These are phyloP conservation scores for Conopomorpha cramerella DNA, from an alignment of 1,140 invertebrate genomes.

Conservation along the genomic window DNA sequence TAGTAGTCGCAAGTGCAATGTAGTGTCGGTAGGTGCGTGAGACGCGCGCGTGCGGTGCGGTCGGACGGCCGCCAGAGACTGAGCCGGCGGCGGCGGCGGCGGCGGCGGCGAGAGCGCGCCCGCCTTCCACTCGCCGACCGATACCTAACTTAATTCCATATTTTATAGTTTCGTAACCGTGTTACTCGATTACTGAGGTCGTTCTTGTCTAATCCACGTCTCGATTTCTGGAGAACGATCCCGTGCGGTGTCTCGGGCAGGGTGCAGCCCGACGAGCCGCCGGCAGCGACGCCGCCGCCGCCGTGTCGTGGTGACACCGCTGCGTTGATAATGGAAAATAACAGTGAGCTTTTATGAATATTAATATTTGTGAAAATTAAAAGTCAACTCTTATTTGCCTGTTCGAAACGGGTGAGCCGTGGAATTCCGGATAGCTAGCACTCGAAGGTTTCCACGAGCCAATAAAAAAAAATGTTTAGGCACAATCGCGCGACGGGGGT, in stretches of 20 bases:
- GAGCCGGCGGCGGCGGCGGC: conserved; percentile 6
- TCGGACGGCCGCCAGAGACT: conserved; percentile 33
- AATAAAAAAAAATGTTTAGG: not conserved
- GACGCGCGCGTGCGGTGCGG: conserved; percentile 12
- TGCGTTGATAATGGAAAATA: conserved; percentile 4
- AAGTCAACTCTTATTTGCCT: conserved; percentile 21
- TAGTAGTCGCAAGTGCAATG: no score
- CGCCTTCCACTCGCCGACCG: conserved; percentile 24
- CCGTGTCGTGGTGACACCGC: no score
- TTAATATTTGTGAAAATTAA: conserved; percentile 29
- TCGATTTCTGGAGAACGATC: not conserved
- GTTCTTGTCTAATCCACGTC: conserved; percentile 34
- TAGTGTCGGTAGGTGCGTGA: no score
- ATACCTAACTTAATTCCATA: conserved; percentile 50
- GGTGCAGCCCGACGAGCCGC: no score
- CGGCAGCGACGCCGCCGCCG: no score
- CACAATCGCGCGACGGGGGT: no score
- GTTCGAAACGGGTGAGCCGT: not conserved
- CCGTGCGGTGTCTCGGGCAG: conserved; percentile 12
- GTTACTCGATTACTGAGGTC: conserved; percentile 41
- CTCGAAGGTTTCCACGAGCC: not conserved
- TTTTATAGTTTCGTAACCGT: conserved; percentile 53
- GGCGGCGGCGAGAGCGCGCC: conserved; percentile 3
- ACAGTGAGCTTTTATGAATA: conserved; percentile 19
- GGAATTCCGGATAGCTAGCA: not conserved